A percentile compares a stretch with the other conserved stretches of the same genome.
These are phyloP conservation scores for Amphiprion ocellaris DNA, from an alignment of 2,113 vertebrate species.

Conservation along the genomic window DNA sequence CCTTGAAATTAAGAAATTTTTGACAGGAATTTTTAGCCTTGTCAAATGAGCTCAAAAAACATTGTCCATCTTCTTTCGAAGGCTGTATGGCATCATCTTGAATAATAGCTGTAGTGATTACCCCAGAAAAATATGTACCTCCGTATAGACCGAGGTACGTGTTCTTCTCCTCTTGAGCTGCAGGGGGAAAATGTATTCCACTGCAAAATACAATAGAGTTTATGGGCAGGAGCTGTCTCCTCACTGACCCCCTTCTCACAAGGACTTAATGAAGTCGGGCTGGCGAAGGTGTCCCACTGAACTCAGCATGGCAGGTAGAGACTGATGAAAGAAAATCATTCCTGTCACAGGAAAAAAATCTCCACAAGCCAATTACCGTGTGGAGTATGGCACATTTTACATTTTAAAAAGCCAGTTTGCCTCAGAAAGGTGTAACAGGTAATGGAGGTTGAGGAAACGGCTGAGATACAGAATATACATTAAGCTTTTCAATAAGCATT, in stretches of 20 bases:
- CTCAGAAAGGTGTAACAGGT: conserved; percentile 46
- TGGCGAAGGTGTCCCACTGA: conserved; percentile 72
- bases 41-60: conserved; percentile 8
- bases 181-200: conserved; percentile 47
- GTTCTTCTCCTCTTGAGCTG: conserved; percentile 20
- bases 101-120: conserved; percentile 41
- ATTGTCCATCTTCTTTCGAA: conserved; percentile 17
- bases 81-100: conserved; percentile 51
- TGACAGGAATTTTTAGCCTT: not conserved
- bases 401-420: conserved; percentile 55
- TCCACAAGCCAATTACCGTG: conserved; percentile 73
- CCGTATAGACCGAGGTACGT: conserved; percentile 38
- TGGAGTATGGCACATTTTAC: conserved; percentile 56
- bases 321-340: conserved; percentile 77
- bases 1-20: conserved; percentile 5
- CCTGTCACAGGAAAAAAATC: conserved; percentile 70
- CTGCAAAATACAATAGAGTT: conserved; percentile 54
- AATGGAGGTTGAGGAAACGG: conserved; percentile 58
- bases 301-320: conserved; percentile 67
- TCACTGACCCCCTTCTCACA: conserved; percentile 69
- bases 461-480: conserved; percentile 67
- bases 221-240: conserved; percentile 58
- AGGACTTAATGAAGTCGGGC: conserved; percentile 71
- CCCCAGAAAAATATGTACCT: conserved; percentile 39
- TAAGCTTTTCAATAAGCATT: conserved; percentile 68